A percentile compares a stretch with the other conserved stretches of the same genome.
Conservation (phyloP, 2,888 invertebrate species). For the Pemphredon lugubris region DNA sequence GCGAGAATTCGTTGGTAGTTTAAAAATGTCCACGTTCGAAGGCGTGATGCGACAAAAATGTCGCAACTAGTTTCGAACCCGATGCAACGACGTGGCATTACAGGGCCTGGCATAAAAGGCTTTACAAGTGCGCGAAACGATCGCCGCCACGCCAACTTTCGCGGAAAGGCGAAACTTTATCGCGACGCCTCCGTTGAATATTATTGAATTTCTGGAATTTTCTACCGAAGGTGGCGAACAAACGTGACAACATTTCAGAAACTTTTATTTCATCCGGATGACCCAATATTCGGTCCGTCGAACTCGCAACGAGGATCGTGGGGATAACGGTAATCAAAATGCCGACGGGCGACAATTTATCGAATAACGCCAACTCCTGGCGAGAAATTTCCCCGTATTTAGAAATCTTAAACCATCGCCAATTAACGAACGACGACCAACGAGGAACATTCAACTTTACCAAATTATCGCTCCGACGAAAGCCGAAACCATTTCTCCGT, state of each 20-base stretch:
- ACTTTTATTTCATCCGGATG: neutral
- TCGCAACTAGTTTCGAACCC: slow-evolving; percentile 18
- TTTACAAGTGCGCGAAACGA: slow-evolving; percentile 39
- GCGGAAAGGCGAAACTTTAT: slow-evolving; percentile 28
- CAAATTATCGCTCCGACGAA: too few relatives aligned
- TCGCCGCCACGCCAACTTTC: slow-evolving; percentile 21
- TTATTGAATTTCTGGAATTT: slow-evolving; percentile 19
- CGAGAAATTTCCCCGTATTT: too few relatives aligned
- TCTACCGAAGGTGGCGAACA: neutral
- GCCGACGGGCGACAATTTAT: too few relatives aligned
- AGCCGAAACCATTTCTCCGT: too few relatives aligned
- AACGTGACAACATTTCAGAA: slow-evolving; percentile 2
- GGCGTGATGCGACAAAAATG: slow-evolving; percentile 34
- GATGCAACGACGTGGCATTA: slow-evolving; percentile 18
- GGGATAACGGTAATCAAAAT: too few relatives aligned
- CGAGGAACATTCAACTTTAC: too few relatives aligned
- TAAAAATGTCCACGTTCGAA: slow-evolving; percentile 16
- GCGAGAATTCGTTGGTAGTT: too few relatives aligned
- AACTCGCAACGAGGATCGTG: too few relatives aligned
- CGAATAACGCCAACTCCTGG: too few relatives aligned
- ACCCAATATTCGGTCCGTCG: neutral
- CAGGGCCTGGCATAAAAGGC: slow-evolving; percentile 23
- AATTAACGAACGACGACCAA: too few relatives aligned
- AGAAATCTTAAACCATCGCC: too few relatives aligned
- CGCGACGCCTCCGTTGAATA: slow-evolving; percentile 9